Evolutionary conservation across 1,140 invertebrate genomes (phyloP).

Genomic region (Tetramorium alpestre): DNA sequence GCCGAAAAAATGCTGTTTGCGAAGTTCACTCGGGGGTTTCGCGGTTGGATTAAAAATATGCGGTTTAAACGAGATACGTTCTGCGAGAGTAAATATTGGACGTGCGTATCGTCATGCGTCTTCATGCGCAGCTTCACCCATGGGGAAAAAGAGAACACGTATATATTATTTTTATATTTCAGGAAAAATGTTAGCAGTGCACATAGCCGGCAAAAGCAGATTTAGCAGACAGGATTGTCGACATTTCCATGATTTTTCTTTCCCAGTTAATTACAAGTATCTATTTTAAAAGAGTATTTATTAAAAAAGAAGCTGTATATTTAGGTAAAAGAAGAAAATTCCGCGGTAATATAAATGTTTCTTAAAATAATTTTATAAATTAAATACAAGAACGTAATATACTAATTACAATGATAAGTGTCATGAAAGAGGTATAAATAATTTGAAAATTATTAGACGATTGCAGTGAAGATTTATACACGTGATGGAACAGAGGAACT

Average conservation of each 20-base stretch:
- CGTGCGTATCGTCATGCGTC: slow-evolving; percentile 28
- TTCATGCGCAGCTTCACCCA: background rate
- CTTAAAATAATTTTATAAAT: background rate
- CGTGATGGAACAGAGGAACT: background rate
- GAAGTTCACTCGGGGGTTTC: background rate
- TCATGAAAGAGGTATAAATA: background rate
- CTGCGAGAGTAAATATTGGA: slow-evolving; percentile 38
- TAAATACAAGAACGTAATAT: background rate
- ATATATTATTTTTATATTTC: slow-evolving; percentile 34
- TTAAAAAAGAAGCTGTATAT: too few relatives aligned
- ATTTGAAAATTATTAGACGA: background rate
- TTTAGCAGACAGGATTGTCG: background rate
- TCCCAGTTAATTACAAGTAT: background rate
- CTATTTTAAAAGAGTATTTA: background rate
- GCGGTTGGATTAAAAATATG: slow-evolving; percentile 42
- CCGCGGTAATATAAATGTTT: background rate
- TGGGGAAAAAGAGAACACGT: background rate
- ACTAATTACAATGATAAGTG: background rate
- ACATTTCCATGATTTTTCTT: background rate
- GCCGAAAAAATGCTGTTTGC: slow-evolving; percentile 47
- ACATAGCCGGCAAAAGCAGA: background rate
- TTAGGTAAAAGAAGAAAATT: background rate
- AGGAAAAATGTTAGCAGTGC: background rate
- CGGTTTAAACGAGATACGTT: slow-evolving; percentile 34
- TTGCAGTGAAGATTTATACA: background rate